Evolutionary conservation across 2,888 invertebrate genomes (phyloP), one percentile per base, ranked within the genome.

Genomic region (Tortricodes alternella): DNA sequence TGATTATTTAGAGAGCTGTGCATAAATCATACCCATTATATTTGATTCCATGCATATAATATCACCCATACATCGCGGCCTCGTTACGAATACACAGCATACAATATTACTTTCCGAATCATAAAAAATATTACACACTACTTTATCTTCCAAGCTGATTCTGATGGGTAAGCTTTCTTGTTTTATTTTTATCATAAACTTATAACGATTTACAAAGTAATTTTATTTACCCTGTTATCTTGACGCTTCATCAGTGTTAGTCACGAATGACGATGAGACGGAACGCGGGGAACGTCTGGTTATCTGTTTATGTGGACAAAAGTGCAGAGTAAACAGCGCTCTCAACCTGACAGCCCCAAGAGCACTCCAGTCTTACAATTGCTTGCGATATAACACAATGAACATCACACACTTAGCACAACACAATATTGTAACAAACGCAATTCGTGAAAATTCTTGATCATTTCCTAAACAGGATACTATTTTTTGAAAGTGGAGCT

Each of bases 181-280:
- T 56, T 65, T 51, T 55, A 43, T 56, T 65, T 65, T 71, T 73
- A 71, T 72, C 64, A 61, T 61, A 64, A 63, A 62, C 63, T 61
- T 66, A 67, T 69, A 68, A 67, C 71, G 74, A 53, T 73, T 70
- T 67, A 65, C 65, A 66, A 70, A 74, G 76, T 81, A 82, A 81
- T 83, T 29, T 29, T 29, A 29, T 29, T 81, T 80, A 81, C 77
- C 78, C 75, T 66, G 73, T 71, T 86, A 88, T 86, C 89, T 80
- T 60, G 64, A 70, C 69, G 67, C 73, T 70, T 73, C 78, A 86
- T 86, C 86, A 72, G 71, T 71, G 76, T 73, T 73, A 76, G 84
- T 86, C 87, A 83, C 85, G 85, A 81, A 73, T 72, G 74, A 72
- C 83, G 81, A 85, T 75, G 67, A 72, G 71, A 70, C 79, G 74